Conservation (phyloP, 2,113 vertebrate genomes). For the Empidonax alnorum region DNA sequence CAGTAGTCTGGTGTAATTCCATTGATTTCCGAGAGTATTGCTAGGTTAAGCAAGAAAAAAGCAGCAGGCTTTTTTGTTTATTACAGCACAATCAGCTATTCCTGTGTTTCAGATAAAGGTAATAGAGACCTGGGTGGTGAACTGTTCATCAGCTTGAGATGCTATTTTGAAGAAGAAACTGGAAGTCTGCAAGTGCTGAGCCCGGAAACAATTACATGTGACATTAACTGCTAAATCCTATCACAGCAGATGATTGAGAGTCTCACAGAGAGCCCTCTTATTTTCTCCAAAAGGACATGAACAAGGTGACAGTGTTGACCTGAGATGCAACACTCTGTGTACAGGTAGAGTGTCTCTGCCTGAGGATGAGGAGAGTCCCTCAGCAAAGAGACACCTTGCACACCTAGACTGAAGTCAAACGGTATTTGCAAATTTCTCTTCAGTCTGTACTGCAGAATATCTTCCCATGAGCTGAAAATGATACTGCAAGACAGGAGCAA, state of each 20-base stretch:
- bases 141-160: neutral
- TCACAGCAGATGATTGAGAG: neutral
- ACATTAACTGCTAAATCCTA: neutral
- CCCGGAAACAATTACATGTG: neutral
- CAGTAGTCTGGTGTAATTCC: neutral
- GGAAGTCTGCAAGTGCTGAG: neutral
- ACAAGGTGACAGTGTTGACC: neutral
- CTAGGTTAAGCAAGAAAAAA: neutral
- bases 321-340: neutral
- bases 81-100: neutral
- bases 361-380: neutral
- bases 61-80: neutral
- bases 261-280: neutral
- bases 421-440: neutral
- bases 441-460: neutral
- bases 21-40: neutral
- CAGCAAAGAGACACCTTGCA: neutral
- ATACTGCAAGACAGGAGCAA: neutral
- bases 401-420: neutral
- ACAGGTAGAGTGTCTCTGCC: neutral
- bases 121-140: neutral
- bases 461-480: neutral
- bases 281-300: neutral
- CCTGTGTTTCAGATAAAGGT: neutral
- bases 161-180: neutral